Evolutionary conservation across 2,888 invertebrate genomes (phyloP).

Genomic region (Homarus gammarus): DNA sequence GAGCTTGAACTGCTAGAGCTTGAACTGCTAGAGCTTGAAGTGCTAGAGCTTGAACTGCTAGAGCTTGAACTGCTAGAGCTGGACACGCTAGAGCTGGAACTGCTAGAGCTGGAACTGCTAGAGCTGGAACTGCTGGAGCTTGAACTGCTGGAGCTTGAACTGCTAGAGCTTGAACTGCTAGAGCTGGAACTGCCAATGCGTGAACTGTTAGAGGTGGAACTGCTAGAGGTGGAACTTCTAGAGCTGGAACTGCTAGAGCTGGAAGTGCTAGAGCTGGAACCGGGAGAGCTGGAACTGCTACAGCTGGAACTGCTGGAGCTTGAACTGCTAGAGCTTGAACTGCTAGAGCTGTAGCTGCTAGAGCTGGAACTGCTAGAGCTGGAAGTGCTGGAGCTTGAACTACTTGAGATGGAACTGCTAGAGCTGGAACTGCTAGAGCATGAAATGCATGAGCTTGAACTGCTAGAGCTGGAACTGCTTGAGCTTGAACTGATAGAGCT

Average conservation of each 20-base stretch:
- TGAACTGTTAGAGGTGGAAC: neutral
- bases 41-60: too few relatives aligned
- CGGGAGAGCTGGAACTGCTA: conserved; percentile 13
- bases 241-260: neutral
- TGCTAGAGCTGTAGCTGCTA: neutral
- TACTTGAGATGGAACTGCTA: neutral
- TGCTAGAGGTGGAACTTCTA: neutral
- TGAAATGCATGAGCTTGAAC: neutral
- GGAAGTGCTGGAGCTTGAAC: neutral
- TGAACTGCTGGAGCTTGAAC: conserved; percentile 13
- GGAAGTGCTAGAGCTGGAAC: conserved; percentile 1
- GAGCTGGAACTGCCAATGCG: neutral
- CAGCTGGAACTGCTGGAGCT: too few relatives aligned
- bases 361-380: neutral
- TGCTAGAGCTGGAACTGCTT: neutral
- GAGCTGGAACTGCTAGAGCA: conserved; percentile 1
- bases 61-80: conserved; percentile 26
- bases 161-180: neutral
- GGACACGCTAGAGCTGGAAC: neutral
- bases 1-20: too few relatives aligned
- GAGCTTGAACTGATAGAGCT: neutral
- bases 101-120: conserved; percentile 1
- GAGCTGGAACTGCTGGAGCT: conserved; percentile 17
- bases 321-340: conserved; percentile 8
- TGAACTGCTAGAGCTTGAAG: conserved; percentile 1